These are phyloP conservation scores for Vanacampus margaritifer DNA, from an alignment of 2,113 vertebrate species.

Conservation along the genomic window DNA sequence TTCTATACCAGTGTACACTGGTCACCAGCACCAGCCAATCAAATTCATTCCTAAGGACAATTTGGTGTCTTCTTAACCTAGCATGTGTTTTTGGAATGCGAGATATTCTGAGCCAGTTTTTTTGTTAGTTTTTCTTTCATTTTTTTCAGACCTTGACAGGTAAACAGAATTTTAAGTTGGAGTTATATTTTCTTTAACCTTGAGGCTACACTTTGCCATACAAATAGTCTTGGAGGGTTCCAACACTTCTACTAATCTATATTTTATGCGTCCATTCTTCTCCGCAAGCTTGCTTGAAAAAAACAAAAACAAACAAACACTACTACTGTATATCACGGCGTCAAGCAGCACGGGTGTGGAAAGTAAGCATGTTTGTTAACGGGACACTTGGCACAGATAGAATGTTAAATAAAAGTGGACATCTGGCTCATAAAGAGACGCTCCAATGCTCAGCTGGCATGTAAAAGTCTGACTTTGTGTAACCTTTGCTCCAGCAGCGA, in stretches of 20 bases:
- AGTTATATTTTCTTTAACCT: conserved; percentile 2
- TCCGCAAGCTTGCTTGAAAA: not conserved
- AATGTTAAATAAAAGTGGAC: conserved; percentile 6
- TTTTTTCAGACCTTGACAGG: not conserved
- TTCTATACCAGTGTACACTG: no score
- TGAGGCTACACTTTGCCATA: not conserved
- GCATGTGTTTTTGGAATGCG: no score
- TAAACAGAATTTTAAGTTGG: not conserved
- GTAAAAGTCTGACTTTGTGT: not conserved
- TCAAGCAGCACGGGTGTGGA: conserved; percentile 5
- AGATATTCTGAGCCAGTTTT: no score
- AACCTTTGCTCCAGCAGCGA: not conserved
- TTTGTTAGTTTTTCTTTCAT: no score
- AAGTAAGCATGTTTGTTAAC: not conserved
- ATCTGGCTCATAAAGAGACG: conserved; percentile 5
- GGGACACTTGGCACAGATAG: not conserved
- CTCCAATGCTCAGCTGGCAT: not conserved
- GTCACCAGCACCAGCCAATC: no score
- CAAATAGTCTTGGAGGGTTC: conserved; percentile 1
- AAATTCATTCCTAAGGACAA: no score
- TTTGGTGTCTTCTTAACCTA: no score
- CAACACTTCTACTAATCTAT: conserved; percentile 6
- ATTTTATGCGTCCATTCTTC: conserved; percentile 18
- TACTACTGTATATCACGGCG: not conserved
- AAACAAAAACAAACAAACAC: no score